These are phyloP conservation scores for Alcedo quadribrachys DNA, from an alignment of 2,797 vertebrate species.

Conservation along the genomic window DNA sequence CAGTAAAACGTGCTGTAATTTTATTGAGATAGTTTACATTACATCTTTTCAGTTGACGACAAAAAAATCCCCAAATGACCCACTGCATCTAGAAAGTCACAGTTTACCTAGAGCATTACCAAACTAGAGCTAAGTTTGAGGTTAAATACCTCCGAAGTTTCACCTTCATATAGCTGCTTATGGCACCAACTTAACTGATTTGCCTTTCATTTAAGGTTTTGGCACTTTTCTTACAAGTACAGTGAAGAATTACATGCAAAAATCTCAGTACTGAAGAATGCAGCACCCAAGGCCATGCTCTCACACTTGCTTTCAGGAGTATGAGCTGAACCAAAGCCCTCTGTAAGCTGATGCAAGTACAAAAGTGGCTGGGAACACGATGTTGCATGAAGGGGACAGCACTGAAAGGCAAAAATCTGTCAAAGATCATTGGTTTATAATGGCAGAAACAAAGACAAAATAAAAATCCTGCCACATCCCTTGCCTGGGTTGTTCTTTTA, in stretches of 20 bases:
- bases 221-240: not conserved
- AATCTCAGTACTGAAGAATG: not conserved
- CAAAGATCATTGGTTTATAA: not conserved
- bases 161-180: not conserved
- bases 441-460: not conserved
- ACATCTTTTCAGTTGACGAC: not conserved
- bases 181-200: not conserved
- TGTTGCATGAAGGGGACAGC: not conserved
- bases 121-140: not conserved
- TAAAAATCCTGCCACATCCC: not conserved
- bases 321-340: not conserved
- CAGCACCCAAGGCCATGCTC: not conserved
- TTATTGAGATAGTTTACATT: not conserved
- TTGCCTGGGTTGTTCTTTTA: not conserved
- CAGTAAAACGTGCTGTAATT: not conserved
- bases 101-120: not conserved
- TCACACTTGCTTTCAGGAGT: not conserved
- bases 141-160: not conserved
- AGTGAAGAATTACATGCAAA: not conserved
- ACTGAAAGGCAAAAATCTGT: not conserved
- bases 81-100: not conserved
- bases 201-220: not conserved
- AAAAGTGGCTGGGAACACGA: not conserved
- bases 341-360: not conserved
- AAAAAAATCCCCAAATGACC: rapidly evolving